A percentile compares a stretch with the other conserved stretches of the same genome.
phyloP scores from a whole-genome alignment of 2,888 invertebrate genomes.

The Melitaea athalia region DNA sequence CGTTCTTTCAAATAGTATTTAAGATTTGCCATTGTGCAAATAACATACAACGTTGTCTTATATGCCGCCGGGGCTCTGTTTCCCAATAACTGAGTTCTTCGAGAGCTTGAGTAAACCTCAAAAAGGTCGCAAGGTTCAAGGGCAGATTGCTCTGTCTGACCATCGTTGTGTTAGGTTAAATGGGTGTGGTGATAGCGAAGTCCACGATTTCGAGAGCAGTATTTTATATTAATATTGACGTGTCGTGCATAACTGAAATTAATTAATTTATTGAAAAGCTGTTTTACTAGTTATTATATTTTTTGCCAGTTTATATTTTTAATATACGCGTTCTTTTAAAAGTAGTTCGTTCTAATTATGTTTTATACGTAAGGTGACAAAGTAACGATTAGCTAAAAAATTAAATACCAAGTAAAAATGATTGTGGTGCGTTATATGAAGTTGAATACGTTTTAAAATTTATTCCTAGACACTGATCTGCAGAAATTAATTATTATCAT shows the following conservation, averaged over 20 bases:
- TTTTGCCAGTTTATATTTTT: too few species aligned
- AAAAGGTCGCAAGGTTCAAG: conserved; percentile 41
- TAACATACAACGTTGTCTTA: not conserved
- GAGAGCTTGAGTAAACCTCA: conserved; percentile 39
- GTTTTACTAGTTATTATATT: too few species aligned
- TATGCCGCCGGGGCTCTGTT: conserved; percentile 24
- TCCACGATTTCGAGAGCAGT: not conserved
- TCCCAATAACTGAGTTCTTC: conserved; percentile 36
- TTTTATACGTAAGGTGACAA: not conserved
- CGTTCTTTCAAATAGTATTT: too few species aligned
- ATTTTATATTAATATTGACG: not conserved
- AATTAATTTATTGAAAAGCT: not conserved
- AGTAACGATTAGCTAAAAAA: not conserved
- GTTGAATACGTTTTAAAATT: not conserved
- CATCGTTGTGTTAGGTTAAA: conserved; percentile 29
- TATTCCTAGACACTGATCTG: not conserved
- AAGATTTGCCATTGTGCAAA: too few species aligned
- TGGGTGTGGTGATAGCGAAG: conserved; percentile 26
- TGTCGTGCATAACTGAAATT: too few species aligned
- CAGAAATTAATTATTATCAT: not conserved
- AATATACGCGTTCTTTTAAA: too few species aligned
- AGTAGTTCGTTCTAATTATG: too few species aligned
- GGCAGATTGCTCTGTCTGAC: conserved; percentile 40
- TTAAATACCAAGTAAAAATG: not conserved
- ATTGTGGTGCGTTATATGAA: not conserved